Evolutionary conservation across 2,888 invertebrate genomes (phyloP).

Genomic region (Caenorhabditis plicata): DNA sequence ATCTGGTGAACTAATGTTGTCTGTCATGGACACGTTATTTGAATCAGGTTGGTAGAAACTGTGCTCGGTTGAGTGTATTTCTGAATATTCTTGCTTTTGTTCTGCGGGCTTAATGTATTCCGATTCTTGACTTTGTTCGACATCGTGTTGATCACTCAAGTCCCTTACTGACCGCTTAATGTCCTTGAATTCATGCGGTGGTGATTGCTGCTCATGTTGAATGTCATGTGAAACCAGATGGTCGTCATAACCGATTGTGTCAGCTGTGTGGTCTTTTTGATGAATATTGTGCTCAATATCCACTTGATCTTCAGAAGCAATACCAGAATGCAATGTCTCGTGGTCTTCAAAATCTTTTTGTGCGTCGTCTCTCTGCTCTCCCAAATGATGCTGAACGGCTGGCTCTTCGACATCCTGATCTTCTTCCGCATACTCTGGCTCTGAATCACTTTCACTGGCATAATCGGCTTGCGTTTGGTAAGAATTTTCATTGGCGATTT

Average conservation of each 20-base stretch:
- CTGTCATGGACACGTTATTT: too few species aligned
- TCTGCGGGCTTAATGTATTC: slow-evolving; percentile 1
- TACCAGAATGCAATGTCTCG: too few species aligned
- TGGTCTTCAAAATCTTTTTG: neutral
- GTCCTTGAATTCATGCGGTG: neutral
- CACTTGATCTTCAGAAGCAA: too few species aligned
- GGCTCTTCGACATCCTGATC: slow-evolving; percentile 17
- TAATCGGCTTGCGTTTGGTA: neutral
- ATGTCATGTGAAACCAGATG: slow-evolving; percentile 2
- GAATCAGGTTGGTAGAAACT: too few species aligned
- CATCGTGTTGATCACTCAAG: neutral
- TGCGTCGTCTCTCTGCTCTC: too few species aligned
- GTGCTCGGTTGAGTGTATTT: slow-evolving; percentile 1
- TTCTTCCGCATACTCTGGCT: slow-evolving; percentile 37
- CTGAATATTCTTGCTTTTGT: too few species aligned
- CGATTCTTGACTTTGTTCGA: neutral
- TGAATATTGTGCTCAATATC: too few species aligned
- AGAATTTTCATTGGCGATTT: neutral
- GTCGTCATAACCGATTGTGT: neutral
- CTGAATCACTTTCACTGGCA: slow-evolving; percentile 15
- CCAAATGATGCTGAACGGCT: too few species aligned
- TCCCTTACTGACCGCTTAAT: neutral
- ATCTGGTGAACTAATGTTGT: too few species aligned
- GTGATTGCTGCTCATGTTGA: neutral
- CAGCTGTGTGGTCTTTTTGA: neutral